These are phyloP conservation scores for Tamandua tetradactyla DNA, from an alignment of 2,797 vertebrate species.

Conservation along the genomic window DNA sequence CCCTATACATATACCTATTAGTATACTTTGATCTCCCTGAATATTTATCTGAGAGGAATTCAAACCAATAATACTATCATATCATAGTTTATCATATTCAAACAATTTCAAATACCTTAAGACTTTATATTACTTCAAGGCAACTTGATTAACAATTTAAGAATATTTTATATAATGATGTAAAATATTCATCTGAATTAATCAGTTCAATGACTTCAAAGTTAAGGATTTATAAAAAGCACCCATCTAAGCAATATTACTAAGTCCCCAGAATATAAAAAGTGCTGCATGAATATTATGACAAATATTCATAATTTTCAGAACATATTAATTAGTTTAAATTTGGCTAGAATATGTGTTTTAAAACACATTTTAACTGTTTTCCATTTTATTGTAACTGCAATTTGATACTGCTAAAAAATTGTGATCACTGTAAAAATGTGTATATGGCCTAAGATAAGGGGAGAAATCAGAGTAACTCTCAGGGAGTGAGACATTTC, in stretches of 20 bases:
- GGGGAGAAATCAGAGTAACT: no score
- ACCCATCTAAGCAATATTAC: background rate
- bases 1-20: background rate
- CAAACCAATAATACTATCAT: background rate
- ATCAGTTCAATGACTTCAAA: background rate
- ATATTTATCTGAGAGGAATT: background rate
- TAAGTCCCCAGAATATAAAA: background rate
- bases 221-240: constrained; percentile 35
- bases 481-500: no score
- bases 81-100: background rate
- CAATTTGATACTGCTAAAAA: no score
- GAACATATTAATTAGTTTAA: constrained; percentile 52
- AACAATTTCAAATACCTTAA: background rate
- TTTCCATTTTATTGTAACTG: no score
- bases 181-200: background rate
- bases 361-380: no score
- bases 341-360: no score
- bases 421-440: no score
- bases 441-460: no score
- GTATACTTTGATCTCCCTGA: background rate
- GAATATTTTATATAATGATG: constrained; percentile 14
- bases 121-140: background rate
- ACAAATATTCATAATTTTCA: constrained; percentile 32
- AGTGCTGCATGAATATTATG: background rate
- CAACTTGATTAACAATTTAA: constrained; percentile 40